These are phyloP conservation scores for Papilio aristodemus DNA, from an alignment of 1,140 invertebrate genomes.

Conservation along the genomic window DNA sequence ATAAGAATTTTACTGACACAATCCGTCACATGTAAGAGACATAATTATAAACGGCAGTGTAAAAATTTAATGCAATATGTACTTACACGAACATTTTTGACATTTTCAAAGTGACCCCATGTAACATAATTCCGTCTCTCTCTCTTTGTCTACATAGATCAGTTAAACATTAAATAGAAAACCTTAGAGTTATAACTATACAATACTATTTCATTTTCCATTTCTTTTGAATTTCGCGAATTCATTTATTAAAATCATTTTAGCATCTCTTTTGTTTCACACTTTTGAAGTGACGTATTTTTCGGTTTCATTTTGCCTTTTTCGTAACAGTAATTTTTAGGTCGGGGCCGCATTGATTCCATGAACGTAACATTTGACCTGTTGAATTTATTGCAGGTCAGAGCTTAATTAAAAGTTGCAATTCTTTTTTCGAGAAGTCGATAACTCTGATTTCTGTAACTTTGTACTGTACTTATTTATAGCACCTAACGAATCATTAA, in stretches of 20 bases:
- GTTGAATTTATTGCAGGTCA: slow-evolving; percentile 19
- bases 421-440: neutral
- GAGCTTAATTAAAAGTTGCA: slow-evolving; percentile 19
- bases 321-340: slow-evolving; percentile 7
- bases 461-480: no score
- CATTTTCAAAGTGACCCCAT: no score
- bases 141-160: neutral
- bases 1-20: no score
- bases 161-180: neutral
- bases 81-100: no score
- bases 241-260: slow-evolving; percentile 4
- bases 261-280: slow-evolving; percentile 11
- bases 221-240: neutral
- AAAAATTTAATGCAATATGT: no score
- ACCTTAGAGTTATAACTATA: neutral
- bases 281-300: slow-evolving; percentile 2
- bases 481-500: no score
- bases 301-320: slow-evolving; percentile 1
- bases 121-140: no score
- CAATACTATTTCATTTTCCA: neutral
- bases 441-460: neutral
- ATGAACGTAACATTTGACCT: neutral
- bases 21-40: no score
- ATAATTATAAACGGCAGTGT: no score
- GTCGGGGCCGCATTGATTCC: slow-evolving; percentile 6